Evolutionary conservation across 2,113 vertebrate genomes (phyloP), one percentile per base, ranked within the genome.

Genomic region (Odontesthes bonariensis): DNA sequence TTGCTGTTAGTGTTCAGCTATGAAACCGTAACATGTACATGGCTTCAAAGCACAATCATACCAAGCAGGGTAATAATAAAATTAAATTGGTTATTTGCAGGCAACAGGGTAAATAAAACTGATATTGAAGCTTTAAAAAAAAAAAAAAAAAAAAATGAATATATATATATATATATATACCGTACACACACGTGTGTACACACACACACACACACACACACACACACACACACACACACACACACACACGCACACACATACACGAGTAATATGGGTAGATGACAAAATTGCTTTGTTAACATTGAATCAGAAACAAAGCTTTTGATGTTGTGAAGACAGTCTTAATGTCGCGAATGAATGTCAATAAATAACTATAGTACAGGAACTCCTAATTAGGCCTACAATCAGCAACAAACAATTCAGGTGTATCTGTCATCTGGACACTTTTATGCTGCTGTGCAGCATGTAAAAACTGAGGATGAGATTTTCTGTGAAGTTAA

Each of bases 1-100:
- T 22, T 40, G 61, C 32, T 58, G 79, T 93, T 93, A 93, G 91
- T 88, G 53, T 49, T 72, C 83, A 87, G 72, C 57, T 79, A 42
- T 53, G 66, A 69, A n/a, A 19, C 33, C 53, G 60, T 65, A 69
- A 83, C 10, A n/a, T 71, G 47, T 27, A 46, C 23, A 49, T 68
- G 33, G 69, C 73, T 77, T 86, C 77, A 88, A 77, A 88, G 67
- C 85, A 90, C 58, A 56, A 55, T 71, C 84, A 82, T 72, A 66
- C 20, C 73, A 19, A 69, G 27, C 56, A 74, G 7, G 56, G 46
- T 27, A 63, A 54, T 27, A 63, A 54, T 52, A 38, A 23, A 14
- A 49, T 35, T 1, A 54, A 54, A 52, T 23, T 27, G 42, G 44
- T 73, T 68, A 73, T 68, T 51, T 53, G 22, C 40, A 72, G 55